Percentiles rank a stretch among this genome's conserved stretches.
Conservation (phyloP, 30 jellyfish, hydroid and myxozoan genomes). For the Hydractinia symbiolongicarpus region DNA sequence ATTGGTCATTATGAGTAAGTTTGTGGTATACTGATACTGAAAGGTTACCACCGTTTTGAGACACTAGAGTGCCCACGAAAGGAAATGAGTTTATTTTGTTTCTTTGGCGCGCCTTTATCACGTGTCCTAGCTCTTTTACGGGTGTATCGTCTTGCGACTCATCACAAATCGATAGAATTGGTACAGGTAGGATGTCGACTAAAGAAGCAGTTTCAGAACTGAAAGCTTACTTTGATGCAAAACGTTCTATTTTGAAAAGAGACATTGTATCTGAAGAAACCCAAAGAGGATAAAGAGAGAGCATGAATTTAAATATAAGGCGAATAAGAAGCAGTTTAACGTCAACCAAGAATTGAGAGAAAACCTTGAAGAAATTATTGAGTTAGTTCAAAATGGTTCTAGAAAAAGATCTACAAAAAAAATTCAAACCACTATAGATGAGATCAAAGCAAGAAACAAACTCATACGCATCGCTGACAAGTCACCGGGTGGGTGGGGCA, state of each 20-base stretch:
- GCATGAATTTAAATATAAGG: neutral
- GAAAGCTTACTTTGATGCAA: neutral
- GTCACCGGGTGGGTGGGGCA: constrained; percentile 4
- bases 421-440: neutral
- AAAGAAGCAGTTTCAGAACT: neutral
- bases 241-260: neutral
- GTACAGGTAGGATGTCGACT: neutral
- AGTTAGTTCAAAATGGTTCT: neutral
- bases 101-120: no score
- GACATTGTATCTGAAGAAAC: neutral
- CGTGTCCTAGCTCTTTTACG: no score
- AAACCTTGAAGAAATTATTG: neutral
- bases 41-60: no score
- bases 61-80: no score
- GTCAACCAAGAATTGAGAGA: neutral
- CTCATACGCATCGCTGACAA: constrained; percentile 9
- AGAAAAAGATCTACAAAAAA: neutral
- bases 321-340: neutral
- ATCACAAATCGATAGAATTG: neutral
- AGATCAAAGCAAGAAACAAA: neutral
- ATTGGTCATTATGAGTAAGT: no score
- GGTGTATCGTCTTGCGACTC: neutral
- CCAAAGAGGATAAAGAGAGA: neutral
- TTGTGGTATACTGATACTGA: no score
- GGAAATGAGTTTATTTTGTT: no score